Evolutionary conservation across 2,113 vertebrate species (phyloP), one percentile per base, ranked within the genome.

Genomic region (Rhea pennata): DNA sequence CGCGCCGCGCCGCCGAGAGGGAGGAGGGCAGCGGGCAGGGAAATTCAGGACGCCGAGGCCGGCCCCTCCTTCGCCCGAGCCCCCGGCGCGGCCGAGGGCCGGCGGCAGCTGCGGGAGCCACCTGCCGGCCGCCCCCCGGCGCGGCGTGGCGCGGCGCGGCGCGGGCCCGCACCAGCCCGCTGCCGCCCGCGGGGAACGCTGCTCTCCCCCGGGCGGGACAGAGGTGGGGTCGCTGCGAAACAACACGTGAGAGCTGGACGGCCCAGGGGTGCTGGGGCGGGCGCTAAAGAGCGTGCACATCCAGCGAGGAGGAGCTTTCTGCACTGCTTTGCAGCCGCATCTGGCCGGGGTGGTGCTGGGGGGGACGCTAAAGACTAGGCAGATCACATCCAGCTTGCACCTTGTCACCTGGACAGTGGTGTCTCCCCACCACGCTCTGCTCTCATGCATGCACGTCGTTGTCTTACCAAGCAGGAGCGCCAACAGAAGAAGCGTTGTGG

Each of bases 31-130:
- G 77, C 12, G 67, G 33, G 87, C n/a, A 66, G 31, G n/a, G 53
- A 62, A 62, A 66, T 65, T n/a, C 54, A 86, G 91, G 72, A 77
- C 87, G 58, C 72, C 44, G 65, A 27, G 12, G 42, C 62, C 77
- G 22, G 86, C 95, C 82, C 91, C 86, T 87, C 86, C 84, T 89
- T 51, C 84, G 31, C 75, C 54, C n/a, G 58, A 16, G 51, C n/a
- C 66, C 36, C 76, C 23, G 15, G 36, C 77, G 75, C 92, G 29
- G 95, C 65, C 61, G 79, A 10, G 59, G n/a, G 65, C 33, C 26
- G 23, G 74, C 17, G 80, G 75, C 82, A 42, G 83, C 70, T n/a
- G n/a, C n/a, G 93, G 86, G 97, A n/a, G 97, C 98, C 98, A 95
- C 80, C 97, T 97, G 66, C 96, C 91, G 98, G 97, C 87, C 27